Base-by-base conservation (phyloP, 2,888 invertebrate genomes). In the Kryphioiulus occultus region DNA sequence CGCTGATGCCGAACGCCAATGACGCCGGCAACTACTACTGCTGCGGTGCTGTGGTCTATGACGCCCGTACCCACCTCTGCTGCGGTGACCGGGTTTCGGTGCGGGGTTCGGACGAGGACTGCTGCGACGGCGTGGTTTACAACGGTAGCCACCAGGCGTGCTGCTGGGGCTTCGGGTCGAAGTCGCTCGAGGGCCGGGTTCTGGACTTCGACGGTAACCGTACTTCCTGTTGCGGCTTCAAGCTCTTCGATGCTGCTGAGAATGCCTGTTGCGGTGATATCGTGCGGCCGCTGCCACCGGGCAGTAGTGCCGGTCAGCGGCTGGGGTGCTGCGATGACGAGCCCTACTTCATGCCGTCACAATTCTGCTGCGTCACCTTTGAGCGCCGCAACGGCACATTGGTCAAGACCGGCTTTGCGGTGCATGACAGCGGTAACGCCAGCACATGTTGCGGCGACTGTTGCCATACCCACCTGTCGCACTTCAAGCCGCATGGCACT, bases 41-140 rank as follows among this genome's bases (percentile, higher is more conserved):
- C 44, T 87, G 87, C 44, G 87, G 87, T 0, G 22, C 19, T 12
- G 19, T 15, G 19, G 83, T 87, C 12, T 87, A 87, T 83, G 87
- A 87, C 83, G 32, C n/a, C 78, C 42, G 47, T 7, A 32, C 39
- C 0, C 83, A 83, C 15, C 30, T 83, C 35, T 87, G 87, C 42
- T 87, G 87, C 17, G 68, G 83, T 0, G 35, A 39, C 26, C 35
- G 35, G 12, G 35, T 83, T 12, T 12, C 59, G 42, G 19, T n/a
- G 19, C 10, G n/a, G 12, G 12, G 19, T 10, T 1, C 1, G 32
- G 82, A n/a, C 17, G 82, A 83, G 22, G 35, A 83, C 22, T 87
- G 87, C 83, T 87, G 87, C 19, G 12, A 83, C 12, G 39, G n/a
- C 0, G 17, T 17, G 9, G 83, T 87, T 0, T 87, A 83, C 83